These are phyloP conservation scores for Drosophila obscura DNA, from an alignment of 1,140 invertebrate species.

Conservation along the genomic window DNA sequence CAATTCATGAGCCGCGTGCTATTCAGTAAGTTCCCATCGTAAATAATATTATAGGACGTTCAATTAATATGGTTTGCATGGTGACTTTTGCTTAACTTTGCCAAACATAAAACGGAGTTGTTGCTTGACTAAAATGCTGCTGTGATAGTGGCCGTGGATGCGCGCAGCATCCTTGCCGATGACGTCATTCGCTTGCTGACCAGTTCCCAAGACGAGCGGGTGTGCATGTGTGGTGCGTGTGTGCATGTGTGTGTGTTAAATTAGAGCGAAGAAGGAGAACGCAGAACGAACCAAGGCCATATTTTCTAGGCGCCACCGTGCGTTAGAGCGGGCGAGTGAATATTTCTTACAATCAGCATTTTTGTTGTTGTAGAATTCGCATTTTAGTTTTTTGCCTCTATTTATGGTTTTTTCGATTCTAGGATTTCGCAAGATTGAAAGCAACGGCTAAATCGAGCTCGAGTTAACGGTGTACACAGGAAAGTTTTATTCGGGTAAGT, in stretches of 20 bases:
- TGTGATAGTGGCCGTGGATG: slow-evolving; percentile 4
- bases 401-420: slow-evolving; percentile 42
- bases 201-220: slow-evolving; percentile 10
- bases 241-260: slow-evolving; percentile 23
- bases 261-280: slow-evolving; percentile 22
- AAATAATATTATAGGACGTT: too few species aligned
- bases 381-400: slow-evolving; percentile 4
- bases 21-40: too few species aligned
- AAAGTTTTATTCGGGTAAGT: slow-evolving; percentile 33
- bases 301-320: slow-evolving; percentile 1
- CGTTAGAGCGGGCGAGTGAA: background rate
- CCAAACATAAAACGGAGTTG: too few species aligned
- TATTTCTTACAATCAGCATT: background rate
- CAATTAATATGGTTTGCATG: too few species aligned
- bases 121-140: background rate
- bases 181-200: slow-evolving; percentile 51
- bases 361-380: background rate
- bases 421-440: slow-evolving; percentile 14
- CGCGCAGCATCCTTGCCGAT: slow-evolving; percentile 51
- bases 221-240: background rate
- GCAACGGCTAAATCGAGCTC: background rate
- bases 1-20: too few species aligned
- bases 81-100: too few species aligned
- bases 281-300: background rate
- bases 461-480: slow-evolving; percentile 2